Conservation (phyloP, 2,797 vertebrate species). For the Poecilia wingei region DNA sequence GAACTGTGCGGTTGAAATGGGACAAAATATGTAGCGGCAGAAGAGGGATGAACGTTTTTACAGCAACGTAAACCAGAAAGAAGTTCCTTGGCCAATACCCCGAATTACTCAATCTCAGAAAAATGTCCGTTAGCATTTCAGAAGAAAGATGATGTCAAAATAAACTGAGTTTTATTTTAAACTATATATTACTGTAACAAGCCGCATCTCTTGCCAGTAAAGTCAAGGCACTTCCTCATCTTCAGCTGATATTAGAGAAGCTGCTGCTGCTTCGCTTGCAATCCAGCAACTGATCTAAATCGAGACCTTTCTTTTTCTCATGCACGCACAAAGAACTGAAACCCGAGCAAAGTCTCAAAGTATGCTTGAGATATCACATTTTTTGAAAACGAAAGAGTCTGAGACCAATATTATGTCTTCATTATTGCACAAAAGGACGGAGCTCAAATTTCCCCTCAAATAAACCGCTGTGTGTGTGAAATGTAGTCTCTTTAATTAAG, state of each 20-base stretch:
- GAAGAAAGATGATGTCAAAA: conserved; percentile 4
- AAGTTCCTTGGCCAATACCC: neutral
- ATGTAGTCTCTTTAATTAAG: neutral
- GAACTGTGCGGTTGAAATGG: neutral
- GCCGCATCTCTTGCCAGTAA: conserved; percentile 24
- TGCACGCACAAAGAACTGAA: conserved; percentile 32
- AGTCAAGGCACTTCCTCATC: conserved; percentile 35
- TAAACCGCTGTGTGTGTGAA: neutral
- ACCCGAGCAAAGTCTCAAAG: neutral
- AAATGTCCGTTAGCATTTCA: neutral
- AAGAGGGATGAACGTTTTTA: neutral
- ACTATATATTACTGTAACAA: conserved; percentile 44
- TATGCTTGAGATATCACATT: neutral
- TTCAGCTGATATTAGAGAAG: neutral
- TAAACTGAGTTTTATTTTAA: neutral
- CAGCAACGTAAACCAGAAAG: neutral
- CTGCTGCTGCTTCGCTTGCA: conserved; percentile 28
- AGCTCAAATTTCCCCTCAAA: neutral
- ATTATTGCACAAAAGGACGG: neutral
- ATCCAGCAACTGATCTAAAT: neutral
- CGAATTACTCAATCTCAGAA: neutral
- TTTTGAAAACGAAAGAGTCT: conserved; percentile 10
- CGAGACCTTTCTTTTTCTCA: neutral
- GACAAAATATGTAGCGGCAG: neutral
- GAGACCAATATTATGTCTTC: conserved; percentile 9